phyloP scores from a whole-genome alignment of 2,888 invertebrate species.

The Morpho deidamia region DNA sequence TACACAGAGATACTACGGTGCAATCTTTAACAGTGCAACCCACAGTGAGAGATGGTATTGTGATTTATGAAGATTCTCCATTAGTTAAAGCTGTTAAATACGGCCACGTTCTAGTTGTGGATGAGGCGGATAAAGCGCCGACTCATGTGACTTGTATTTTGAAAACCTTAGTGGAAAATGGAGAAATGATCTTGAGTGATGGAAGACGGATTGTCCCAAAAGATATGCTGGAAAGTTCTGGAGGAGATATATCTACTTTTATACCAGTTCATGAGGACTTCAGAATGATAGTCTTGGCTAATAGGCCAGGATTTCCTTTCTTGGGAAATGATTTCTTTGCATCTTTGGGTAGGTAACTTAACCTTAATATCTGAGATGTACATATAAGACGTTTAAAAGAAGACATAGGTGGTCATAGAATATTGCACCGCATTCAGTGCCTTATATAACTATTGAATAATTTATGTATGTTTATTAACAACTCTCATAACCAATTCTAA shows the following conservation, averaged over 20 bases:
- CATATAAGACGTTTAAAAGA: too few species aligned
- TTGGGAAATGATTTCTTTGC: slow-evolving; percentile 98
- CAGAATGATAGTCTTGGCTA: slow-evolving; percentile 95
- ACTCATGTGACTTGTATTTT: slow-evolving; percentile 97
- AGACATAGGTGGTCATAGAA: too few species aligned
- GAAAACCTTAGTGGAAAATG: slow-evolving; percentile 96
- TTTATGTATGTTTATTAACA: too few species aligned
- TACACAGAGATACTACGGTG: slow-evolving; percentile 96
- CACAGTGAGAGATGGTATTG: slow-evolving; percentile 91
- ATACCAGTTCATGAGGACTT: slow-evolving; percentile 95
- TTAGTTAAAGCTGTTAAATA: slow-evolving; percentile 93
- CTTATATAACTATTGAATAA: too few species aligned
- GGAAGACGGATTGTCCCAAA: slow-evolving; percentile 90
- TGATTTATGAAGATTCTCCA: slow-evolving; percentile 96
- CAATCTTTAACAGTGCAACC: slow-evolving; percentile 96
- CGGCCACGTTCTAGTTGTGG: slow-evolving; percentile 95
- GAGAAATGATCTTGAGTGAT: slow-evolving; percentile 96
- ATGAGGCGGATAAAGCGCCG: slow-evolving; percentile 98
- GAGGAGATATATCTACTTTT: slow-evolving; percentile 62
- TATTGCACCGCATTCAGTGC: too few species aligned
- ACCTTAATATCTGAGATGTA: too few species aligned
- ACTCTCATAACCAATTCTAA: too few species aligned
- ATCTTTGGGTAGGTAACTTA: slow-evolving; percentile 79
- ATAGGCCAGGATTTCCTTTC: slow-evolving; percentile 98
- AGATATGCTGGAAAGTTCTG: slow-evolving; percentile 59